Evolutionary conservation across 2,797 vertebrate genomes (phyloP).

Genomic region (Sciaenops ocellatus): DNA sequence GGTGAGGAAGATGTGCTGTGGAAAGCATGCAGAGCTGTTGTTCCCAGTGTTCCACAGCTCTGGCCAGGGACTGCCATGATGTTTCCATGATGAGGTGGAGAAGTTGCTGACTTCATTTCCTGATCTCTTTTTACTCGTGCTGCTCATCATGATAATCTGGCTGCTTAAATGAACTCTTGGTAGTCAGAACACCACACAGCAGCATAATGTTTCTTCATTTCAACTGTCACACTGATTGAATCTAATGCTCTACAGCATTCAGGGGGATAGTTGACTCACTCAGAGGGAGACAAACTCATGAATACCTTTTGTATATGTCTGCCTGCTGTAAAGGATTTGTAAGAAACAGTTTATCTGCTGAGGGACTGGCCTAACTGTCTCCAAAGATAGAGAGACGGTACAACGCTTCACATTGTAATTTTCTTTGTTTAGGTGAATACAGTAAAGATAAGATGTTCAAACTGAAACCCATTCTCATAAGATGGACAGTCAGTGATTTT

Average conservation of each 20-base stretch:
- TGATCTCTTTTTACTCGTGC: background rate
- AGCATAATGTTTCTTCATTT: background rate
- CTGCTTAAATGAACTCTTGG: slow-evolving; percentile 13
- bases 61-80: background rate
- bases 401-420: background rate
- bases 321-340: background rate
- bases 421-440: no score
- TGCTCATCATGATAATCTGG: slow-evolving; percentile 14
- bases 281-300: slow-evolving; percentile 1
- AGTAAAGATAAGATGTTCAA: no score
- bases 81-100: no score
- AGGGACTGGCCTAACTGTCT: background rate
- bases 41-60: background rate
- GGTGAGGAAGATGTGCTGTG: slow-evolving; percentile 2
- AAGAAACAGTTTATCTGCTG: slow-evolving; percentile 1
- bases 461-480: no score
- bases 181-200: background rate
- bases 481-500: no score
- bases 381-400: background rate
- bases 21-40: slow-evolving; percentile 35
- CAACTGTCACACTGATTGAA: no score
- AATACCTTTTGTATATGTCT: background rate
- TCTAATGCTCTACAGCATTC: background rate
- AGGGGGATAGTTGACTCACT: background rate
- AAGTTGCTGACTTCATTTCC: slow-evolving; percentile 3